Evolutionary conservation across 2,113 vertebrate species (phyloP).

Genomic region (Mesoclemmys tuberculata): DNA sequence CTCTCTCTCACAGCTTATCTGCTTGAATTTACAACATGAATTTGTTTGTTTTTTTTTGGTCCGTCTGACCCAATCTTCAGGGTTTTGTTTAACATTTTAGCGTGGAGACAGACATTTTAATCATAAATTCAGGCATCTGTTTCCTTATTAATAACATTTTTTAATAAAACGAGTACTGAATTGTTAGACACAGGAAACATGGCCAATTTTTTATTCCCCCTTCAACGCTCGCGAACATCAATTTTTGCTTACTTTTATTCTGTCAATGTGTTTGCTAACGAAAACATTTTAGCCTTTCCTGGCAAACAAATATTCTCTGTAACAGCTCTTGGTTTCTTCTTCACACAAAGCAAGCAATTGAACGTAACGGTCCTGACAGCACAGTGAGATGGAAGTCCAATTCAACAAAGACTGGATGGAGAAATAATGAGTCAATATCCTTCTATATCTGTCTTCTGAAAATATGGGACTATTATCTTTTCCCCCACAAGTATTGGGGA

Average conservation of each 20-base stretch:
- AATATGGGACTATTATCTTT: not conserved
- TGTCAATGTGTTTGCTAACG: not conserved
- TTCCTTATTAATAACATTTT: not conserved
- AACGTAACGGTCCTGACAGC: not conserved
- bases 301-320: not conserved
- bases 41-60: not conserved
- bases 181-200: not conserved
- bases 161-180: not conserved
- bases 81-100: not conserved
- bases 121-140: not conserved
- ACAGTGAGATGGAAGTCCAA: not conserved
- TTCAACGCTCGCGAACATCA: not conserved
- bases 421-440: not conserved
- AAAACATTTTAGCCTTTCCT: not conserved
- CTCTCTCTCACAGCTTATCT: not conserved
- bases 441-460: not conserved
- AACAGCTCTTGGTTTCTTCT: not conserved
- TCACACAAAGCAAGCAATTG: not conserved
- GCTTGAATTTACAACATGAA: not conserved
- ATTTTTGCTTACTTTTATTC: not conserved
- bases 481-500: not conserved
- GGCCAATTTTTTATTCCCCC: not conserved
- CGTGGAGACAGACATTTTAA: not conserved
- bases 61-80: conserved; percentile 6
- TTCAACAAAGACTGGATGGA: not conserved